Percentiles rank a stretch among this genome's conserved stretches.
phyloP scores from a whole-genome alignment of 2,888 invertebrate species.

The Mechanitis messenoides region DNA sequence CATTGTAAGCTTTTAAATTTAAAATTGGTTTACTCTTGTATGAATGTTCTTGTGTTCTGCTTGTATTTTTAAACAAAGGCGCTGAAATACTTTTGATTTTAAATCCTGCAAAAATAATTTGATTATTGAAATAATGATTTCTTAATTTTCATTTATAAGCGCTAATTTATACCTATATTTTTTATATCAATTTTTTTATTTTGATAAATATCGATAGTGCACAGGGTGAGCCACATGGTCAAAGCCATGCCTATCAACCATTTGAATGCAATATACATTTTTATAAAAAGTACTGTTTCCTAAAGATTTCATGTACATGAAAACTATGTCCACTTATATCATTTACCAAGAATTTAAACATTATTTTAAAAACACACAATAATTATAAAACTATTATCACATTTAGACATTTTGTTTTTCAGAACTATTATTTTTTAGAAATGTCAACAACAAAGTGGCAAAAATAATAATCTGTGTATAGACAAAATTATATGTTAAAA shows the following conservation, averaged over 20 bases:
- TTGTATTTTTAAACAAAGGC: constrained; percentile 12
- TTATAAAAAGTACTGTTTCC: constrained; percentile 21
- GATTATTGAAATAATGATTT: neutral
- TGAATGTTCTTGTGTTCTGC: constrained; percentile 6
- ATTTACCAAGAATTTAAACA: constrained; percentile 44
- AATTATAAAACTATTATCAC: constrained; percentile 38
- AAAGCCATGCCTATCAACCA: constrained; percentile 55
- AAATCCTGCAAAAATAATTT: constrained; percentile 19
- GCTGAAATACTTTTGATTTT: constrained; percentile 6
- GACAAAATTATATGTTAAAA: neutral
- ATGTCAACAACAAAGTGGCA: neutral
- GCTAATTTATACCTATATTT: neutral
- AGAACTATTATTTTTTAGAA: constrained; percentile 10
- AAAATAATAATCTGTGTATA: constrained; percentile 7
- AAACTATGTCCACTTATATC: constrained; percentile 27
- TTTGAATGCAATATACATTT: constrained; percentile 67
- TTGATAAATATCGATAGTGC: constrained; percentile 42
- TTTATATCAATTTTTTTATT: constrained; percentile 14
- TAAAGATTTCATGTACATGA: constrained; percentile 5
- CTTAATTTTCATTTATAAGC: neutral
- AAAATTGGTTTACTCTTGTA: constrained; percentile 9
- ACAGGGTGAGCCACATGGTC: constrained; percentile 58
- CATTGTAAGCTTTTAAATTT: constrained; percentile 2
- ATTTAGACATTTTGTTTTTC: constrained; percentile 35
- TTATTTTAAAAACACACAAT: constrained; percentile 41